phyloP scores from a whole-genome alignment of 23 tunicate genomes.

The Ascidia mentula region DNA sequence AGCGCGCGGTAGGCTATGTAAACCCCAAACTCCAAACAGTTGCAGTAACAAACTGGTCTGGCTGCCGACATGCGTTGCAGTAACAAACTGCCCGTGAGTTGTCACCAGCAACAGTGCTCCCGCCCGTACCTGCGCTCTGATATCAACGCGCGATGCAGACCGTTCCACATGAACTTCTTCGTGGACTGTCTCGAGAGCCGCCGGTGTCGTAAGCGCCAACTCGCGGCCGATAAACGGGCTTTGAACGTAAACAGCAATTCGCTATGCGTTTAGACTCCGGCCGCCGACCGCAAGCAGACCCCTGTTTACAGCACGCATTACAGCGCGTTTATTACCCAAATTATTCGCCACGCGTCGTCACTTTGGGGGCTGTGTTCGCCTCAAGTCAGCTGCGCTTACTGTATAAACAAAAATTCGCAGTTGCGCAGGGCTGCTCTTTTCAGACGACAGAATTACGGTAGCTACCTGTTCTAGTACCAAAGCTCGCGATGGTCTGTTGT shows the following conservation, averaged over 20 bases:
- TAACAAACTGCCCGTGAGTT: constrained; percentile 33
- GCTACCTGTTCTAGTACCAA: neutral
- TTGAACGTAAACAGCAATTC: constrained; percentile 2
- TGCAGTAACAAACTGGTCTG: neutral
- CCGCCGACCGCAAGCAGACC: constrained; percentile 8
- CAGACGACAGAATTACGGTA: no score
- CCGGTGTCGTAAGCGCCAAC: constrained; percentile 4
- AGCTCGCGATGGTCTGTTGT: neutral
- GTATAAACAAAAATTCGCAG: no score
- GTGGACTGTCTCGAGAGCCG: neutral
- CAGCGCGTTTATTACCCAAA: constrained; percentile 25
- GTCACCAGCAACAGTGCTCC: constrained; percentile 31
- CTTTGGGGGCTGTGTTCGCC: neutral
- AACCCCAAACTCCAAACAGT: constrained; percentile 1
- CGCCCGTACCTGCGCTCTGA: neutral
- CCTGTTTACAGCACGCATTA: constrained; percentile 28
- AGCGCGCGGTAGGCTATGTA: neutral
- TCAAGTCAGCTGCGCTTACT: neutral
- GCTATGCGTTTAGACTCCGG: neutral
- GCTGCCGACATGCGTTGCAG: constrained; percentile 18
- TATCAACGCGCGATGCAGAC: constrained; percentile 5
- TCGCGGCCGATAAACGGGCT: constrained; percentile 13
- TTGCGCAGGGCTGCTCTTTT: no score
- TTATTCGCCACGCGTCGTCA: constrained; percentile 3
- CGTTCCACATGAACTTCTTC: constrained; percentile 3